Evolutionary conservation across 2,797 vertebrate species (phyloP), one percentile per base, ranked within the genome.

Genomic region (Poecilia picta): DNA sequence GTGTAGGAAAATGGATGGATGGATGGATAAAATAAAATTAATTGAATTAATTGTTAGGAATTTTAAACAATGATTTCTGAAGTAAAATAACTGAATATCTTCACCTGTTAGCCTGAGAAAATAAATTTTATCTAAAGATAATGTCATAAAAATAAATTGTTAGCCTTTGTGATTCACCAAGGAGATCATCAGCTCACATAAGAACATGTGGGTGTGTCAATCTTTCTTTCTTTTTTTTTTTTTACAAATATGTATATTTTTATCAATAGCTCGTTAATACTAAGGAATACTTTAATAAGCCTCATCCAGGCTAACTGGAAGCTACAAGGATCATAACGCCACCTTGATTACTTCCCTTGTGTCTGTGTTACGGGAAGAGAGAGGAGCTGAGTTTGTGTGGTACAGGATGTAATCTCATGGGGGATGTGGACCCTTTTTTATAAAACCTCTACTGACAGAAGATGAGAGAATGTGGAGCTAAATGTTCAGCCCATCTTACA

Each of bases 321-420:
- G 68, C 45, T 25, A 18, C 55, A 47, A 25, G 49, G 45, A 84
- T 85, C 83, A 85, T 28, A 1, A 47, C 74, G 81, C 76, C 81
- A 77, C 66, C 68, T 85, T 91, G 83, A 89, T 90, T 88, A 88
- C 84, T 86, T 90, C 87, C 81, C 77, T 49, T 47, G 81, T 53
- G 36, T 43, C 31, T 75, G 68, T 76, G 28, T 51, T 72, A 64
- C 79, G 70, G 64, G 41, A 55, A 62, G 83, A 75, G 82, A 4
- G 51, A 31, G 11, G 79, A 70, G 39, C 41, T 70, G 57, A 28
- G 16, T n/a, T 46, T 28, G 33, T 77, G 41, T 46, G 80, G 72
- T 57, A 59, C 76, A 76, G 74, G 49, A 72, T 28, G 5, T 5
- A 20, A 89, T 85, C 85, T 64, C 0, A 36, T 84, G 86, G 78